These are phyloP conservation scores for Serranus cabrilla DNA, from an alignment of 2,797 vertebrate species.

Conservation along the genomic window DNA sequence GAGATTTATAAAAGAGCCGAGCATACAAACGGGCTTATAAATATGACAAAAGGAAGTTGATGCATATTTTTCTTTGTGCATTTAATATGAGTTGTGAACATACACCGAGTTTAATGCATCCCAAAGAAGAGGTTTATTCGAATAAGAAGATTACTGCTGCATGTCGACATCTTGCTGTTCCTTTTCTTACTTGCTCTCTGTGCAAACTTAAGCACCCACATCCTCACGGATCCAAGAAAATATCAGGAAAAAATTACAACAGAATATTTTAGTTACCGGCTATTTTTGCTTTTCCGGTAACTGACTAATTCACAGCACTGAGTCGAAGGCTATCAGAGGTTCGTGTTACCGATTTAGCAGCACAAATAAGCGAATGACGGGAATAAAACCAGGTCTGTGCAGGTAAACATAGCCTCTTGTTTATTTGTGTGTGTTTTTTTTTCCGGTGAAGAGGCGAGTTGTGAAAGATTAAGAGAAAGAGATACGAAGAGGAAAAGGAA, in stretches of 20 bases:
- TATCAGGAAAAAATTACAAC: neutral
- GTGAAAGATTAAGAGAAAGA: conserved; percentile 54
- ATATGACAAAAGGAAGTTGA: neutral
- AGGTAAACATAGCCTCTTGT: conserved; percentile 16
- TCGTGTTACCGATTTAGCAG: conserved; percentile 11
- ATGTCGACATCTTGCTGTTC: neutral
- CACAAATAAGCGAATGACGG: conserved; percentile 8
- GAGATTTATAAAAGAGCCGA: neutral
- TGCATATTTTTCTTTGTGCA: neutral
- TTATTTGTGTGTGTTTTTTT: conserved; percentile 21
- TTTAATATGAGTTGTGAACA: neutral
- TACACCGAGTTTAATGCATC: neutral
- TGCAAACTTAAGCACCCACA: neutral
- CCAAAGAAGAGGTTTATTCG: conserved; percentile 1
- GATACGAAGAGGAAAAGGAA: conserved; percentile 23
- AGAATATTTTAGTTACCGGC: neutral
- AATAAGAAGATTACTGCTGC: conserved; percentile 1
- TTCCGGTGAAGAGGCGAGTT: neutral
- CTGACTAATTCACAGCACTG: neutral
- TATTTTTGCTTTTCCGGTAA: neutral
- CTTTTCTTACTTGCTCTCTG: conserved; percentile 1
- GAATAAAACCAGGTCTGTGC: conserved; percentile 14
- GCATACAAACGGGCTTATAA: conserved; percentile 10
- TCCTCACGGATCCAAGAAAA: neutral
- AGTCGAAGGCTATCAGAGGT: conserved; percentile 31